Conservation (phyloP, 1,140 invertebrate species). For the Achatina immaculata region DNA sequence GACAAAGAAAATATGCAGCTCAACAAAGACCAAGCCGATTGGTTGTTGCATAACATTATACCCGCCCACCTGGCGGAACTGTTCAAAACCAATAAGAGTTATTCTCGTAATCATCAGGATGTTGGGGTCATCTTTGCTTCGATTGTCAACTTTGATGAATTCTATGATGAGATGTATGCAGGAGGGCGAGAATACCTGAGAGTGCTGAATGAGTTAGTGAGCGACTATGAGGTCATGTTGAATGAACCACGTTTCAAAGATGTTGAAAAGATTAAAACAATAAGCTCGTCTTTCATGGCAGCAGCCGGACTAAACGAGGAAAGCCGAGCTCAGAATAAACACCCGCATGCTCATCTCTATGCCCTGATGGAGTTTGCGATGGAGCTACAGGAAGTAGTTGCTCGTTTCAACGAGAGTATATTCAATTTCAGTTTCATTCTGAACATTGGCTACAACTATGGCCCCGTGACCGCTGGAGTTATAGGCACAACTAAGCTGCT, state of each 20-base stretch:
- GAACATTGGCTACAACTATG: constrained; percentile 79
- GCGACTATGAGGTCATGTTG: constrained; percentile 94
- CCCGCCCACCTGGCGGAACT: constrained; percentile 93
- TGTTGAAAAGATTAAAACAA: constrained; percentile 98
- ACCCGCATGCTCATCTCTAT: constrained; percentile 84
- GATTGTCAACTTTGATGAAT: constrained; percentile 95
- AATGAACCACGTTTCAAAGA: constrained; percentile 85
- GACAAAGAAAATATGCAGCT: constrained; percentile 65
- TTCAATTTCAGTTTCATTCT: constrained; percentile 92
- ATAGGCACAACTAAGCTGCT: constrained; percentile 96
- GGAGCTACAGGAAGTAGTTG: constrained; percentile 85
- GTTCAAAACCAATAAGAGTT: constrained; percentile 91
- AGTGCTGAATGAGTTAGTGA: constrained; percentile 93
- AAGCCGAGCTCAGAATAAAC: constrained; percentile 73
- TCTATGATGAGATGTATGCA: constrained; percentile 95
- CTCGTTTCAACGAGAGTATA: constrained; percentile 87
- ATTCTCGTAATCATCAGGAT: constrained; percentile 94
- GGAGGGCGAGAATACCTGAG: constrained; percentile 87
- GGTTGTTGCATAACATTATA: constrained; percentile 96
- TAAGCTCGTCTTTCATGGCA: constrained; percentile 97
- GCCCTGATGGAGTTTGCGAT: constrained; percentile 90
- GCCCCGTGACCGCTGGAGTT: constrained; percentile 94
- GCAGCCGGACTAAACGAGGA: constrained; percentile 91
- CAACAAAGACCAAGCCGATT: constrained; percentile 92
- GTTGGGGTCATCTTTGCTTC: constrained; percentile 95